Percentiles rank a stretch among this genome's conserved stretches.
These are phyloP conservation scores for Natrix natrix DNA, from an alignment of 2,797 vertebrate genomes.

Conservation along the genomic window DNA sequence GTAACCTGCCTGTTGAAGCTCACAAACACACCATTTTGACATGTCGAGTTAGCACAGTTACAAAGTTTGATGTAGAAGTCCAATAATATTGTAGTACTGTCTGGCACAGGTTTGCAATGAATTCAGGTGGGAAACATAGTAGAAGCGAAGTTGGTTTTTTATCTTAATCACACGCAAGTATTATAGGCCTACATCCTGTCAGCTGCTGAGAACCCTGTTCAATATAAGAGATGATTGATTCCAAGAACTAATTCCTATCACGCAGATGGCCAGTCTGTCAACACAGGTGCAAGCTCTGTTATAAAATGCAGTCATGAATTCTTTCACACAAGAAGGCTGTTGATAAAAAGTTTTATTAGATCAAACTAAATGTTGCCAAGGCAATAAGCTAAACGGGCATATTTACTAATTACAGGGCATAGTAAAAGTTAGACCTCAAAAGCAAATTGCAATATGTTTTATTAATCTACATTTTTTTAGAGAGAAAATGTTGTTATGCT, in stretches of 20 bases:
- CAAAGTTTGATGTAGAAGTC: not conserved
- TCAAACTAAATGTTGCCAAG: not conserved
- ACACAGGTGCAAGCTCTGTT: not conserved
- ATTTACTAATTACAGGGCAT: not conserved
- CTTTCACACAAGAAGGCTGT: not conserved
- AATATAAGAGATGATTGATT: not conserved
- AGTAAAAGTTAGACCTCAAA: not conserved
- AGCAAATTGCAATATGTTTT: not conserved
- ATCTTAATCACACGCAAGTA: not conserved
- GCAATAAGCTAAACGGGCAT: not conserved
- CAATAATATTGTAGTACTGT: not conserved
- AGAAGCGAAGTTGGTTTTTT: not conserved
- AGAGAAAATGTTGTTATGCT: not conserved
- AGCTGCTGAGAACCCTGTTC: not conserved
- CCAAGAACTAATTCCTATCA: not conserved
- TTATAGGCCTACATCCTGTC: not conserved
- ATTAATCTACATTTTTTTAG: not conserved
- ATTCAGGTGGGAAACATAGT: not conserved
- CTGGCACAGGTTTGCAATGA: not conserved
- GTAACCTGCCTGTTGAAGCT: not conserved
- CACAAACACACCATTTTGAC: not conserved
- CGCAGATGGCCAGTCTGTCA: not conserved
- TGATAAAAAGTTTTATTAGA: not conserved
- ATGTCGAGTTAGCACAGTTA: not conserved
- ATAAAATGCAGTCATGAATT: not conserved